Conservation (phyloP, 2,113 vertebrate genomes). For the Tragelaphus imberbis region DNA sequence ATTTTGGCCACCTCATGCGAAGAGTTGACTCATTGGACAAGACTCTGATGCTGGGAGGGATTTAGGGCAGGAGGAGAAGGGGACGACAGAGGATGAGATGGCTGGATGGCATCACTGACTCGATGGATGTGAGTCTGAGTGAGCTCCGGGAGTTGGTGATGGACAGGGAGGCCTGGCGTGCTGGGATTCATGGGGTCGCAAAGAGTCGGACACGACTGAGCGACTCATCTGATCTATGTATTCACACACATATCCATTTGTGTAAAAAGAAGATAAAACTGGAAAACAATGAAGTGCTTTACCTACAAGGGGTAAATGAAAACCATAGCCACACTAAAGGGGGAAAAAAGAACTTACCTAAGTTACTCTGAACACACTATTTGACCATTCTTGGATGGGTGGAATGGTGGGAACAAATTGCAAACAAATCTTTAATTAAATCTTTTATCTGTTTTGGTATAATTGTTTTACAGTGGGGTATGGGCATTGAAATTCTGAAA, state of each 20-base stretch:
- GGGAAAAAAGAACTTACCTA: neutral
- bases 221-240: no score
- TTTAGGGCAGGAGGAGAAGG: no score
- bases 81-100: no score
- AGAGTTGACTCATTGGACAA: no score
- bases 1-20: no score
- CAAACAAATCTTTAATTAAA: neutral
- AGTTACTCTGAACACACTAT: neutral
- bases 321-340: neutral
- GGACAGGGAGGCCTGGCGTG: no score
- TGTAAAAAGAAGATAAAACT: neutral
- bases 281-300: neutral
- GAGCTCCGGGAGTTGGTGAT: no score
- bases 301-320: slow-evolving; percentile 4
- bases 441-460: neutral
- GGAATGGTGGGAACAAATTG: neutral
- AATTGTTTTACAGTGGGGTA: neutral
- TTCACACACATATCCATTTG: neutral
- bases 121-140: no score
- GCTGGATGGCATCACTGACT: no score
- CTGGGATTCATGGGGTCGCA: no score
- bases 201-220: no score
- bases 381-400: neutral
- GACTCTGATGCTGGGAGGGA: no score
- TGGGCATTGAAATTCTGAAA: neutral